Base-by-base conservation (phyloP, 2,797 vertebrate species). In the Clamator glandarius region DNA sequence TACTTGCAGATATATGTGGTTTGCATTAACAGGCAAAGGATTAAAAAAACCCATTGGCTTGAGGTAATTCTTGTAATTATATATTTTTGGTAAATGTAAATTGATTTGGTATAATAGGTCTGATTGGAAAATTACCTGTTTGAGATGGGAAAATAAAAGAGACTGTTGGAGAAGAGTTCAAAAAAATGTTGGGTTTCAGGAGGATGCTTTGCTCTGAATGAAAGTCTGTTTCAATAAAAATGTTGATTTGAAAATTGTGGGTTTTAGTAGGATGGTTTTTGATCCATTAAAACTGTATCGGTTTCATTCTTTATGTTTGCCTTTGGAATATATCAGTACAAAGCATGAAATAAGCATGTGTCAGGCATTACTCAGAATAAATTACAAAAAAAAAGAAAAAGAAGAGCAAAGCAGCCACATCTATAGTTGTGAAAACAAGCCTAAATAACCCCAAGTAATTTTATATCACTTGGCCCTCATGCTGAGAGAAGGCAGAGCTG, bases 101-200 rank as follows among this genome's bases (percentile, higher is more conserved):
- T 74, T 92, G 70, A 92, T 93, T 97, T 69, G 28, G 57, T 20
- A 41, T 94, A 96, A 96, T 90, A 36, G 66, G 83, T 64, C 91
- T 97, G 96, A 98, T 96, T 98, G 96, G 97, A 97, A 97, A 97
- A 97, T 95, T 88, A 97, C 95, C 95, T 94, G 87, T 87, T 95
- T 57, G 93, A 87, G 95, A 80, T 62, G 82, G 94, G 87, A 84
- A 96, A 93, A 96, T 93, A 92, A 90, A 90, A 95, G 93, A 88
- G 69, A 87, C 87, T 59, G 81, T 89, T 95, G 93, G 92, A 92
- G 82, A 55, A 14, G 33, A 29, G 54, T 55, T 72, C 87, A 82
- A 89, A 93, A 80, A 97, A 93, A 92, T 26, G 84, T 18, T 55
- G 61, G 89, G 73, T 95, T 97, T 87, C 94, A 11, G 76, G 33